Base-by-base conservation (phyloP, 1,140 invertebrate genomes). In the Lepidurus packardi region DNA sequence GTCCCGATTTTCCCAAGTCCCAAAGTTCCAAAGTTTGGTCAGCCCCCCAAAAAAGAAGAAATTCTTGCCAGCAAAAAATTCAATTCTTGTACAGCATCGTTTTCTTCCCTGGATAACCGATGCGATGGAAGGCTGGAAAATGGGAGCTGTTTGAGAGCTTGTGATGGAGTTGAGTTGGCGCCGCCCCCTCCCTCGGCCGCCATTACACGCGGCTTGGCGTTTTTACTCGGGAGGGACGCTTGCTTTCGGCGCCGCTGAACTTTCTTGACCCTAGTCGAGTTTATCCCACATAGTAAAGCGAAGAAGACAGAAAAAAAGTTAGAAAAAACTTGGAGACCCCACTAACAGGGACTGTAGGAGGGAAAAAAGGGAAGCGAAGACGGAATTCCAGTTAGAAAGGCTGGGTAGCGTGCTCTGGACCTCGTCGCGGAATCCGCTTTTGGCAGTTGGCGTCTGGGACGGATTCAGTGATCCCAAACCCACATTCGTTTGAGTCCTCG, bases 381-480 rank as follows among this genome's bases (percentile, higher is more conserved):
- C 21, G 41, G 47, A 76, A 43, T 45, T 43, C 13, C 44, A 42
- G 73, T 75, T 10, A 21, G 42, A 24, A 76, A 45, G 44, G 75
- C n/a, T 65, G 75, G 0, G 53, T 65, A 65, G 53, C 8, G 21
- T 65, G 53, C 53, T 16, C 16, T 65, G 53, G 53, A 65, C 53
- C 53, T 65, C 53, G 53, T 65, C 53, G 21, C 53, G 53, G 53
- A 65, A 65, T 65, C 53, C 53, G 53, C 53, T 65, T 65, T 65
- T 65, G 53, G 53, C 53, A 65, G 53, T 65, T 65, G 53, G 53
- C 53, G 53, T 65, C 53, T 65, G 53, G 53, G 53, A 65, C 53
- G 53, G 21, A 65, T 65, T 65, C 53, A 65, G 21, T 65, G 53
- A 65, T 65, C 53, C 53, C 53, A 21, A 65, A 65, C 53, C 53